phyloP scores from a whole-genome alignment of 2,888 invertebrate species.

The Biston stratarius region DNA sequence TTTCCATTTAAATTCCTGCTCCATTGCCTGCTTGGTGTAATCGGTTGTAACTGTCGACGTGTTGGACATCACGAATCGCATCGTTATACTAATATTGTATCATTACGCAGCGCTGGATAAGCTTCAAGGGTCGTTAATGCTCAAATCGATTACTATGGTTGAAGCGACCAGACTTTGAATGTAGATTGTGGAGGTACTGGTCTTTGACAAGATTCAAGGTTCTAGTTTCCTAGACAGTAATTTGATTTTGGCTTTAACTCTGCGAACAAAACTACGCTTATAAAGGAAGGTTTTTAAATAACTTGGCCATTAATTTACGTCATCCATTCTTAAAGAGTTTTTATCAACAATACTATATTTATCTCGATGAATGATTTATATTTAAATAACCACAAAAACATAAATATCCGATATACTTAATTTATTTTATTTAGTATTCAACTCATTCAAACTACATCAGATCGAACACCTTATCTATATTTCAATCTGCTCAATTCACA shows the following conservation, averaged over 20 bases:
- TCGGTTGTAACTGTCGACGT: constrained; percentile 59
- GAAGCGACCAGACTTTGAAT: constrained; percentile 50
- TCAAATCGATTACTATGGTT: constrained; percentile 68
- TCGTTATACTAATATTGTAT: constrained; percentile 58
- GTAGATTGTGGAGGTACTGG: background rate
- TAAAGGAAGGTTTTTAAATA: background rate
- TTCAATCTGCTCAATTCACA: too few relatives aligned
- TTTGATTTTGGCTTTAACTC: background rate
- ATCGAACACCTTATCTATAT: too few relatives aligned
- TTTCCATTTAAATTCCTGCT: constrained; percentile 57
- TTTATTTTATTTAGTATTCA: too few relatives aligned
- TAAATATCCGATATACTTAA: too few relatives aligned
- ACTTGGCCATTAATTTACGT: background rate
- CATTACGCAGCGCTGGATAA: constrained; percentile 62
- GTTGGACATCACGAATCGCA: constrained; percentile 53
- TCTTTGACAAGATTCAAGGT: constrained; percentile 10
- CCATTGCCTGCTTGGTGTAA: constrained; percentile 58
- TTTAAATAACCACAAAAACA: too few relatives aligned
- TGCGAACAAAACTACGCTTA: background rate
- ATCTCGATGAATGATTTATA: too few relatives aligned
- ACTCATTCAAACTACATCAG: too few relatives aligned
- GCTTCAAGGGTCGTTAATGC: constrained; percentile 67
- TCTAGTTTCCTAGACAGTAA: background rate
- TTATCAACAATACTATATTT: too few relatives aligned
- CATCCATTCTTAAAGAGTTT: background rate